phyloP scores from a whole-genome alignment of 1,140 invertebrate species.

The Agrypnia vestita region DNA sequence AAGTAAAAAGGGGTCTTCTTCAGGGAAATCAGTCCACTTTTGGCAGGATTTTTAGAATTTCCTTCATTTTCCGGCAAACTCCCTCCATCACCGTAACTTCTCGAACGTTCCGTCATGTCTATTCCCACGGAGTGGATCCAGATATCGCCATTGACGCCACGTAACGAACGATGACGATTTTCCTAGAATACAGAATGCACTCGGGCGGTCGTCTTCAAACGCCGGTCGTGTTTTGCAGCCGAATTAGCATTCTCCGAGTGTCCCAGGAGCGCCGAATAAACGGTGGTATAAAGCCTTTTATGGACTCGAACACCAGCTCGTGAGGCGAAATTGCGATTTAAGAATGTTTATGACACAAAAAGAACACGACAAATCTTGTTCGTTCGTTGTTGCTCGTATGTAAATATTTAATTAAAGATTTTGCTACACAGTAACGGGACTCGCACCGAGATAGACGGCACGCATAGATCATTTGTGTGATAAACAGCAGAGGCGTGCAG shows the following conservation, averaged over 20 bases:
- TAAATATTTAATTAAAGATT: no score
- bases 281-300: conserved; percentile 25
- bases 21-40: no score
- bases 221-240: conserved; percentile 13
- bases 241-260: conserved; percentile 33
- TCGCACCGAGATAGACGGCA: no score
- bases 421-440: no score
- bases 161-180: neutral
- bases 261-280: neutral
- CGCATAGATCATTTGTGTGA: no score
- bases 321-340: conserved; percentile 1
- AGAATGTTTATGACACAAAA: neutral
- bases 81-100: neutral
- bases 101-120: neutral
- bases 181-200: conserved; percentile 12
- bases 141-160: conserved; percentile 12
- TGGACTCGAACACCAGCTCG: neutral
- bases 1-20: no score
- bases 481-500: no score
- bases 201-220: conserved; percentile 27
- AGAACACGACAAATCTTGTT: no score
- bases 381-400: no score
- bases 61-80: no score
- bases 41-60: no score
- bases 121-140: neutral